A percentile compares a stretch with the other conserved stretches of the same genome.
These are phyloP conservation scores for Littorina saxatilis DNA, from an alignment of 1,140 invertebrate genomes.

Conservation along the genomic window DNA sequence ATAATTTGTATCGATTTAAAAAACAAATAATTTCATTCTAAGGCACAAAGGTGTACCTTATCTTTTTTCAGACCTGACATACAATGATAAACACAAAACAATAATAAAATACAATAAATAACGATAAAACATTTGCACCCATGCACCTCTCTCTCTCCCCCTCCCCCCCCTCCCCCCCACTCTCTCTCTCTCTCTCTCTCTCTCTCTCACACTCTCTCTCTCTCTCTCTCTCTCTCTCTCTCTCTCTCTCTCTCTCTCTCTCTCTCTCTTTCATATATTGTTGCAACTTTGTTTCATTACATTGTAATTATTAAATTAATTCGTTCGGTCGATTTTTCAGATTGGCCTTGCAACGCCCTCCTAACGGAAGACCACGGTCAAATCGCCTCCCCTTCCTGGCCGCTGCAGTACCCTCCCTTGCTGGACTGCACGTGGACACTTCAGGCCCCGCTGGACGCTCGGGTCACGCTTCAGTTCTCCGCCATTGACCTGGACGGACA, in stretches of 20 bases:
- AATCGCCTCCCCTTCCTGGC: slow-evolving; percentile 63
- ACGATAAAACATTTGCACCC: too few species aligned
- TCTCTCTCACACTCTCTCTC: neutral
- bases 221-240: neutral
- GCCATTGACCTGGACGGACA: slow-evolving; percentile 53
- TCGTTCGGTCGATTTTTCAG: slow-evolving; percentile 38
- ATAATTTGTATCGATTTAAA: too few species aligned
- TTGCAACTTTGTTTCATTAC: too few species aligned
- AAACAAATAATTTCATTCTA: too few species aligned
- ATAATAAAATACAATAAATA: too few species aligned
- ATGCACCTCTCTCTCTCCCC: neutral
- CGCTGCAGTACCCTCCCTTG: slow-evolving; percentile 52
- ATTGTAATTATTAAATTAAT: too few species aligned
- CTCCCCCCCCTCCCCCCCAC: neutral
- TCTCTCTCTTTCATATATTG: too few species aligned
- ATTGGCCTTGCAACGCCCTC: slow-evolving; percentile 61
- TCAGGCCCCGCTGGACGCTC: slow-evolving; percentile 41
- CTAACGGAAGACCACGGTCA: slow-evolving; percentile 53
- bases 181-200: neutral
- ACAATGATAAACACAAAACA: too few species aligned
- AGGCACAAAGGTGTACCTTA: too few species aligned
- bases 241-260: neutral
- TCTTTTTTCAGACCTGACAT: too few species aligned
- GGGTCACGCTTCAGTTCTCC: slow-evolving; percentile 48
- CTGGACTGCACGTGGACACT: slow-evolving; percentile 58